Evolutionary conservation across 1,140 invertebrate species (phyloP).

Genomic region (Ceratina australensis): DNA sequence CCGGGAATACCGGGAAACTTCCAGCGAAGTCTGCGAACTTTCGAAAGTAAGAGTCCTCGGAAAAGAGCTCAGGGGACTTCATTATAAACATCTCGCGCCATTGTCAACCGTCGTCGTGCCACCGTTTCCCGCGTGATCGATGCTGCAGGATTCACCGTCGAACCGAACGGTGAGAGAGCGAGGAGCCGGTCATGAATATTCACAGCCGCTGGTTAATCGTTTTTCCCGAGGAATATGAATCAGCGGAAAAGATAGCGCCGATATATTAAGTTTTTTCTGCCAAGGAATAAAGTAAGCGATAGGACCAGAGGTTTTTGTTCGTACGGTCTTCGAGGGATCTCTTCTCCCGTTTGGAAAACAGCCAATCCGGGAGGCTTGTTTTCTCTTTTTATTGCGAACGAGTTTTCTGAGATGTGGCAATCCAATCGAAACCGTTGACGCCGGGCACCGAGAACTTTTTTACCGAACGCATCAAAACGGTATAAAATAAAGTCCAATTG

Average conservation of each 20-base stretch:
- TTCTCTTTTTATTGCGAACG: conserved; percentile 33
- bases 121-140: not conserved
- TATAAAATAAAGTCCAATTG: not conserved
- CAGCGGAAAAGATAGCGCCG: conserved; percentile 8
- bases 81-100: conserved; percentile 28
- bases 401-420: conserved; percentile 12
- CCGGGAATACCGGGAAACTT: conserved; percentile 3
- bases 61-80: conserved; percentile 1
- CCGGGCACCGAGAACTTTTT: conserved; percentile 19
- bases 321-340: conserved; percentile 10
- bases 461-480: not conserved
- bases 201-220: conserved; percentile 12
- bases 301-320: conserved; percentile 20
- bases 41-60: conserved; percentile 19
- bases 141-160: not conserved
- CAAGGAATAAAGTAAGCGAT: conserved; percentile 21
- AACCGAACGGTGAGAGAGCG: not conserved
- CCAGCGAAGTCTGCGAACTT: not conserved
- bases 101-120: not conserved
- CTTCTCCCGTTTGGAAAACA: conserved; percentile 13
- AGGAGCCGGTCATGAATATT: conserved; percentile 4
- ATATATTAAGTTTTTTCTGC: conserved; percentile 38
- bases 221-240: conserved; percentile 5
- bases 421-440: conserved; percentile 42
- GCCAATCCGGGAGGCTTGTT: conserved; percentile 42